Evolutionary conservation across 2,113 vertebrate genomes (phyloP), one percentile per base, ranked within the genome.

Genomic region (Pygoscelis antarcticus): DNA sequence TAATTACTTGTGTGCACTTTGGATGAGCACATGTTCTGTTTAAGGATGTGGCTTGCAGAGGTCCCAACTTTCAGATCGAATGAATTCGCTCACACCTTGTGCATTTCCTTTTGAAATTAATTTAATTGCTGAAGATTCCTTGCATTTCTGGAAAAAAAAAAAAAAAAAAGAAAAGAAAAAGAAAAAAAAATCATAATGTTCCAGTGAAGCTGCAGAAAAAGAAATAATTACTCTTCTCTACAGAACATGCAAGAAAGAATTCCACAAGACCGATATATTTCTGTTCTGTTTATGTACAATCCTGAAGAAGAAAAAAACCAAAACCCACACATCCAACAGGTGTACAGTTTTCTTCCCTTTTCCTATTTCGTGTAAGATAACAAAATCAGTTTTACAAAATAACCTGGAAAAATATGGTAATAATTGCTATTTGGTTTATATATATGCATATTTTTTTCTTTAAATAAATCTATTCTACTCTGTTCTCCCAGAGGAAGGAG

Each of bases 1-100:
- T 96, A 94, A 94, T 96, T 96, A 96, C 74, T 95, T 94, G 11
- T 93, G 32, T 80, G 26, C 66, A 49, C 60, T 85, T 72, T 58
- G 38, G 69, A 80, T 91, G 55, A 83, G 21, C n/a, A 78, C 13
- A 34, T 68, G 20, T 90, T 93, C 84, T 84, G 16, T 58, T 76
- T 75, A 84, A 95, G 36, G 19, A 76, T 27, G 30, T 68, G 27
- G 7, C 27, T 92, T 93, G 44, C 77, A 89, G 81, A 87, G 38
- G 69, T 93, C 64, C 27, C 85, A 61, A 79, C 47, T 85, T 89
- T 81, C 55, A 91, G 55, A 81, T 29, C 0, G 0, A 94, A 89
- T 69, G 1, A 71, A 91, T 84, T 91, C 42, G 30, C 10, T 78
- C n/a, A n/a, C 8, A 58, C 2, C 1, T 47, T 51, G 9, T n/a